Conservation (phyloP, 1,140 invertebrate genomes). For the Leptopilina clavipes region DNA sequence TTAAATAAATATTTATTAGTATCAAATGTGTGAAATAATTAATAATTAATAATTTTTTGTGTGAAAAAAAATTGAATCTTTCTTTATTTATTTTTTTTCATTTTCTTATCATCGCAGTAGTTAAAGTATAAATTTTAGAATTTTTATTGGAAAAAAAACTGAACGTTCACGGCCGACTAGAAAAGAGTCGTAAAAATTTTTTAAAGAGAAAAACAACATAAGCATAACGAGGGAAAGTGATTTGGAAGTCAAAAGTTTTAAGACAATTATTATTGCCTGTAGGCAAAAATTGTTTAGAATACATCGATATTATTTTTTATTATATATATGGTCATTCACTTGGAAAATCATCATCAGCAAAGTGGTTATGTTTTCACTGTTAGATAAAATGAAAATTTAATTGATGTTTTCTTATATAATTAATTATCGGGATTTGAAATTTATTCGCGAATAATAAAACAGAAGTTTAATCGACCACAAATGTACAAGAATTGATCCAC, state of each 20-base stretch:
- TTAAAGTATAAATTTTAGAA: too few relatives aligned
- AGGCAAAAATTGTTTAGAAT: background rate
- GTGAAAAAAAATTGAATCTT: too few relatives aligned
- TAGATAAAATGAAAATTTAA: background rate
- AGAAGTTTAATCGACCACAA: slow-evolving; percentile 9
- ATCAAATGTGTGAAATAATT: too few relatives aligned
- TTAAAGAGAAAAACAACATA: background rate
- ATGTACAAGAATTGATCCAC: background rate
- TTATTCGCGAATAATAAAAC: background rate
- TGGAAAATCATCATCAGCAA: background rate
- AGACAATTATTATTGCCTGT: background rate
- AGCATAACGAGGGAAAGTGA: background rate
- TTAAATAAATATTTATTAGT: too few relatives aligned
- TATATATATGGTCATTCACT: too few relatives aligned
- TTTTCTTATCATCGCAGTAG: too few relatives aligned
- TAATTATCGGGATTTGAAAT: background rate
- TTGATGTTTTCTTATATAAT: background rate
- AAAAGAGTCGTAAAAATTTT: too few relatives aligned
- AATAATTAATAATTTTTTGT: too few relatives aligned
- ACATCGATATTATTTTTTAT: background rate
- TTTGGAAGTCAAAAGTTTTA: slow-evolving; percentile 11
- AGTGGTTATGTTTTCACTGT: background rate
- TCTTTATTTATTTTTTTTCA: too few relatives aligned
- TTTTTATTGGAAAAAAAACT: too few relatives aligned
- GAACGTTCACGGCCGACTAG: too few relatives aligned